Conservation (phyloP, 1,140 invertebrate genomes). For the Drosophila insularis region DNA sequence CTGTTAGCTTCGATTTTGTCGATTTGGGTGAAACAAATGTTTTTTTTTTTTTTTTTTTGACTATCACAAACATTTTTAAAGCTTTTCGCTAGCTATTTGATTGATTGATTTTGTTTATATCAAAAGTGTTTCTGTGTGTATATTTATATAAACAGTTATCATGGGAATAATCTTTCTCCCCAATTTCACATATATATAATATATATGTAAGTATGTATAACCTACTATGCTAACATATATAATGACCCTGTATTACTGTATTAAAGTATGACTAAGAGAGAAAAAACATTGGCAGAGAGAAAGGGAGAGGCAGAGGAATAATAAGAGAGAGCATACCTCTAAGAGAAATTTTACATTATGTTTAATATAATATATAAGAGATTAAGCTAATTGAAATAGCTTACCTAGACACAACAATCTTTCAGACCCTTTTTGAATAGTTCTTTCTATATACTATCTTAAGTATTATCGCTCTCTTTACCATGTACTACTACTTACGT, state of each 20-base stretch:
- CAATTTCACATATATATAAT: background rate
- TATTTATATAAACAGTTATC: no score
- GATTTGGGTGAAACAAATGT: no score
- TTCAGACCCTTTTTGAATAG: no score
- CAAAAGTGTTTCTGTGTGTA: background rate
- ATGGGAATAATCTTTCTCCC: background rate
- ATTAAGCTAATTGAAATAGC: background rate
- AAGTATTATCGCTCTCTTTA: constrained; percentile 2
- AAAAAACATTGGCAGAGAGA: background rate
- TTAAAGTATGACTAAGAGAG: background rate
- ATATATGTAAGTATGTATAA: no score
- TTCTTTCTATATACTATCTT: background rate
- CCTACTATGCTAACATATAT: background rate
- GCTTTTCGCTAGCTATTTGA: no score
- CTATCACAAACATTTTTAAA: no score
- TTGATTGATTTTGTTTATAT: background rate
- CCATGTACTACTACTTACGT: constrained; percentile 52
- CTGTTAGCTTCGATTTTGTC: no score
- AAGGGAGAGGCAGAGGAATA: background rate
- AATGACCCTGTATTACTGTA: background rate
- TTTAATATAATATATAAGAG: background rate
- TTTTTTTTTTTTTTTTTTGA: no score
- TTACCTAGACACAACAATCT: no score
- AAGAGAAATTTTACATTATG: background rate
- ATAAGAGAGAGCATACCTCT: background rate